These are phyloP conservation scores for Microplitis mediator DNA, from an alignment of 1,140 invertebrate genomes.

Conservation along the genomic window DNA sequence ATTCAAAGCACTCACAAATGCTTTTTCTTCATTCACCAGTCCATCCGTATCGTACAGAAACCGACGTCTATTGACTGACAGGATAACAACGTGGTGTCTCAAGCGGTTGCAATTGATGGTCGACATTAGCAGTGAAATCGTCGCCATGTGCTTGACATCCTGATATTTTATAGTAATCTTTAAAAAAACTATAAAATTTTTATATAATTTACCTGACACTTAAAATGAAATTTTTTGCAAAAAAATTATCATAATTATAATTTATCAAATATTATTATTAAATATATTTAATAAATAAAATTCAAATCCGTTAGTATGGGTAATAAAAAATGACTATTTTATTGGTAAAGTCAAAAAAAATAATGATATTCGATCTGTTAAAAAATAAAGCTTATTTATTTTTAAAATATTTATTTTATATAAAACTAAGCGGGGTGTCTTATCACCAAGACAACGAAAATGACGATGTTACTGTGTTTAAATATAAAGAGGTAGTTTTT, in stretches of 20 bases:
- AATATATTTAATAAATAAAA: neutral
- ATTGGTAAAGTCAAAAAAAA: neutral
- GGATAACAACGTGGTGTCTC: conserved; percentile 22
- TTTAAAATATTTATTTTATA: neutral
- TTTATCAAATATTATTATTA: neutral
- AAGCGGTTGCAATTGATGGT: neutral
- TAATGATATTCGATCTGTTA: conserved; percentile 21
- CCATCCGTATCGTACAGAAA: neutral
- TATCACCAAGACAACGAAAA: neutral
- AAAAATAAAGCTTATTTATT: too few species aligned
- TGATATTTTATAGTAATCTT: neutral
- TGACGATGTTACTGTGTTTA: neutral
- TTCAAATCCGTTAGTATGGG: neutral
- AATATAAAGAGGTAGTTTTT: neutral
- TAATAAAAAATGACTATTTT: conserved; percentile 10
- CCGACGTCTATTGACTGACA: conserved; percentile 17
- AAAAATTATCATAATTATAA: neutral
- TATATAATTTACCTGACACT: neutral
- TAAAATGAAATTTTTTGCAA: neutral
- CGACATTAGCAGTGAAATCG: conserved; percentile 11
- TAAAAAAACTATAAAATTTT: neutral
- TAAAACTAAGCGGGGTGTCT: conserved; percentile 22
- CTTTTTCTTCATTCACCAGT: neutral
- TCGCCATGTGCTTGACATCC: conserved; percentile 1
- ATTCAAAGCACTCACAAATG: too few species aligned